Evolutionary conservation across 2,888 invertebrate genomes (phyloP), one percentile per base, ranked within the genome.

Genomic region (Eustalomyia histrio): DNA sequence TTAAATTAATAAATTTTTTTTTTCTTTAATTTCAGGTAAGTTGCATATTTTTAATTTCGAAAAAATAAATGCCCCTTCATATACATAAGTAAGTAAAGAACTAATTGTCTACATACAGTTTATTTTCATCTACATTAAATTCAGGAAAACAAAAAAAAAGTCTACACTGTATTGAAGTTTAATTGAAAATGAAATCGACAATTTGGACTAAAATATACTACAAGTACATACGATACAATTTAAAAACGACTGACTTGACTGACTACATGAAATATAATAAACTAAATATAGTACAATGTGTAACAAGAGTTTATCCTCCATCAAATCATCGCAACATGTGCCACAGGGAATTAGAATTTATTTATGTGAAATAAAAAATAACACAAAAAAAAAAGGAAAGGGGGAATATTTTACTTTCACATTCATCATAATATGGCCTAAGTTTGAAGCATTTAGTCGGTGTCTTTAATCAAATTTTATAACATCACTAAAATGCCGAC

Each of bases 391-490:
- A 17, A 52, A 55, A 47, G 50, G n/a, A 63, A 78, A 73, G 61
- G 72, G 61, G 67, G 72, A 63, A 6, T 6, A 29, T 6, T 73
- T 73, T 61, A 47, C 67, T 50, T 67, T 50, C 50, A 73, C 55
- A 55, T 71, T 47, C 52, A 65, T 76, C 79, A 71, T 57, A 29
- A 33, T 58, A 61, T 60, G 72, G 18, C 61, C 61, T 68, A 55
- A 64, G 65, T 53, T 65, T n/a, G 71, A 39, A 29, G 29, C 39
- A 53, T 72, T n/a, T 67, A 33, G 86, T 83, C 86, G 87, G 86
- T 87, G 80, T 83, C 88, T 88, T 88, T 87, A 88, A 88, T 88
- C 87, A 88, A 86, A 87, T 87, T 88, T 88, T 88, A 88, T 88
- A 88, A 87, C 88, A 87, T 87, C 84, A 85, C 72, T 64, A 87